Conservation (phyloP, 2,113 vertebrate genomes). For the Atractosteus spatula region DNA sequence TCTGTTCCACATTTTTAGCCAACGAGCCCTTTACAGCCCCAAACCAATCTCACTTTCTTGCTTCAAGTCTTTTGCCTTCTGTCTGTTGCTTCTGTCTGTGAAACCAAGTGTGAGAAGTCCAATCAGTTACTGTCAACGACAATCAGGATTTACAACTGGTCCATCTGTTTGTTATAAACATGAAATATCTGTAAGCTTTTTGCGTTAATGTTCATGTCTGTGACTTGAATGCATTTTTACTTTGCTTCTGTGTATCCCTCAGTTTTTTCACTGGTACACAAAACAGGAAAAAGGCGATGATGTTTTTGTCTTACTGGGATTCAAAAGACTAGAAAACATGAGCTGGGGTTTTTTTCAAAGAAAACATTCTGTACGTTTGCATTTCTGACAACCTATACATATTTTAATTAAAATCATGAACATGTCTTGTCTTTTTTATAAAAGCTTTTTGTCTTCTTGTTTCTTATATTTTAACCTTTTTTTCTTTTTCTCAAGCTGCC, state of each 20-base stretch:
- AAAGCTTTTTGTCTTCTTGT: slow-evolving; percentile 45
- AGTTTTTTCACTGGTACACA: slow-evolving; percentile 84
- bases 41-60: slow-evolving; percentile 64
- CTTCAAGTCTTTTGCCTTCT: slow-evolving; percentile 76
- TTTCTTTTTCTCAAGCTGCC: slow-evolving; percentile 69
- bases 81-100: slow-evolving; percentile 83
- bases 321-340: slow-evolving; percentile 61
- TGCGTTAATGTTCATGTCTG: slow-evolving; percentile 80
- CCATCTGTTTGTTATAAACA: slow-evolving; percentile 91
- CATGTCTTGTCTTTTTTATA: slow-evolving; percentile 70
- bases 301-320: slow-evolving; percentile 39
- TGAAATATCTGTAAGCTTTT: slow-evolving; percentile 85
- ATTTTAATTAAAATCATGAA: slow-evolving; percentile 58
- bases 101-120: slow-evolving; percentile 85
- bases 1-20: slow-evolving; percentile 70
- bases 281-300: slow-evolving; percentile 70
- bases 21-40: slow-evolving; percentile 71
- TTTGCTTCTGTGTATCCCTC: slow-evolving; percentile 94
- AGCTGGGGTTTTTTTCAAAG: slow-evolving; percentile 54
- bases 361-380: slow-evolving; percentile 56
- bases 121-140: slow-evolving; percentile 75
- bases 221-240: slow-evolving; percentile 99
- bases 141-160: slow-evolving; percentile 74
- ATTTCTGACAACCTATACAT: slow-evolving; percentile 53
- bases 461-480: slow-evolving; percentile 53